Evolutionary conservation across 2,888 invertebrate species (phyloP), one percentile per base, ranked within the genome.

Genomic region (Barypeithes pellucidus): DNA sequence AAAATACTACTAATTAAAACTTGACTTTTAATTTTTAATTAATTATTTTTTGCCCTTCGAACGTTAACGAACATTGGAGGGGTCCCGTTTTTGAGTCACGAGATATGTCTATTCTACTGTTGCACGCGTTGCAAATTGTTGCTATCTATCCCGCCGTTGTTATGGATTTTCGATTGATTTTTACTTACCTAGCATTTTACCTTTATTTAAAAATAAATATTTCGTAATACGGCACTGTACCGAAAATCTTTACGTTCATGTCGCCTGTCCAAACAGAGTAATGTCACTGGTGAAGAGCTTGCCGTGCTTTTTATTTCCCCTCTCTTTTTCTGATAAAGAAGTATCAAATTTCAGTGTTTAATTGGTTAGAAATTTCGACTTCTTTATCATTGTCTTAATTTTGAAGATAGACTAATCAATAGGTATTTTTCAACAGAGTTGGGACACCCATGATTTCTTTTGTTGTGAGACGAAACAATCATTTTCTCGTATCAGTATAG

Each of bases 181-280:
- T n/a, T n/a, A n/a, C n/a, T n/a, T n/a, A n/a, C n/a, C n/a, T n/a
- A n/a, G n/a, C n/a, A n/a, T n/a, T n/a, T n/a, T n/a, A n/a, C n/a
- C n/a, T n/a, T n/a, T n/a, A n/a, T n/a, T n/a, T n/a, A n/a, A n/a
- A 9, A 7, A 2, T 29, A 29, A 29, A 29, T 29, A 2, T 29
- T 29, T 7, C 43, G 1, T 0, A 81, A 67, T 80, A 77, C 75
- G 78, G 67, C 78, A 77, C 78, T 82, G 81, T 80, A 78, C 76
- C 77, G 77, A 75, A 77, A 77, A 77, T 79, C 79, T 79, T 80
- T 80, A 82, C 81, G 80, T 82, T 80, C 81, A 80, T 81, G 82
- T 82, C 80, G 80, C 77, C 81, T 81, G 82, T 82, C 82, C 79
- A 80, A 81, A 80, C 80, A 82, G 80, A 82, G 79, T 81, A 82